Evolutionary conservation across 2,888 invertebrate species (phyloP), one percentile per base, ranked within the genome.

Genomic region (Clistopyga incitator): DNA sequence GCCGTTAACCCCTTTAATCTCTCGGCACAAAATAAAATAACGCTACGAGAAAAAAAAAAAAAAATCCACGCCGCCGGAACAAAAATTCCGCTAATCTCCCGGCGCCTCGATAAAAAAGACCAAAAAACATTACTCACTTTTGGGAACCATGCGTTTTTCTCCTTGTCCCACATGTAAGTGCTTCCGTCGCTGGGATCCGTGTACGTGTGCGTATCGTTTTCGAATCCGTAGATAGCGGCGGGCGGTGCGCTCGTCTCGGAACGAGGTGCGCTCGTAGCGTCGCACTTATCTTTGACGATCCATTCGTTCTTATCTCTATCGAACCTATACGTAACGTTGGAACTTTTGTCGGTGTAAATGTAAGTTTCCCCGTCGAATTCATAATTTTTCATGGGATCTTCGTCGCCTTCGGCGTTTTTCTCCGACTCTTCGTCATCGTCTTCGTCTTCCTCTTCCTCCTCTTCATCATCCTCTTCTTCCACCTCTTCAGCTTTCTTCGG

Each of bases 81-180:
- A n/a, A n/a, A n/a, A n/a, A n/a, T n/a, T n/a, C n/a, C n/a, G n/a
- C n/a, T n/a, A n/a, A n/a, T n/a, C n/a, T n/a, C n/a, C n/a, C n/a
- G n/a, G n/a, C n/a, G n/a, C n/a, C n/a, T n/a, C n/a, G n/a, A n/a
- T n/a, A n/a, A n/a, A n/a, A n/a, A n/a, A n/a, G n/a, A n/a, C n/a
- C n/a, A n/a, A n/a, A n/a, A n/a, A n/a, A n/a, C n/a, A n/a, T n/a
- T 8, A 38, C 56, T 70, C 74, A 95, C 95, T 95, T 98, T 98
- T 0, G 99, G 99, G 94, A 99, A 97, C 99, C 99, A 99, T 4
- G 98, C 99, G 90, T 96, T 97, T 92, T 97, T 98, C 52, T 96
- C 95, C 29, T 94, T 95, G 94, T 99, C 98, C 98, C 98, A 99
- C 91, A 99, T 97, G 93, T 96, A 98, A 84, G 96, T 96, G 0